phyloP scores from a whole-genome alignment of 2,113 vertebrate genomes.

The Chlorodrepanis virens region DNA sequence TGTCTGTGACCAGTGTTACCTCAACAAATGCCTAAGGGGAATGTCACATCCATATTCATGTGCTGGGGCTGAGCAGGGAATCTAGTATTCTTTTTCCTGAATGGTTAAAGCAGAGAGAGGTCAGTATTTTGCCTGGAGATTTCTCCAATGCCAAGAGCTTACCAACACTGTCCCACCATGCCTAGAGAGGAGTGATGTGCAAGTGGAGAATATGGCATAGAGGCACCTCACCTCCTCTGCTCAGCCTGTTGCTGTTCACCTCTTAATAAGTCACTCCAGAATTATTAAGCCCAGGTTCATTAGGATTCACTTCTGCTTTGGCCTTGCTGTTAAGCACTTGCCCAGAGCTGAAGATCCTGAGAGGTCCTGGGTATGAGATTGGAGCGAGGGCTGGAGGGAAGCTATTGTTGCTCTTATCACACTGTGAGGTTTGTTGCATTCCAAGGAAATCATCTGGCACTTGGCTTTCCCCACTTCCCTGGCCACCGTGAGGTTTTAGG shows the following conservation, averaged over 20 bases:
- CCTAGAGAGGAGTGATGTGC: neutral
- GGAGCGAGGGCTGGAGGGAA: neutral
- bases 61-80: neutral
- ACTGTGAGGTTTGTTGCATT: constrained; percentile 39
- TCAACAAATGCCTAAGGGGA: neutral
- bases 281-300: neutral
- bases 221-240: neutral
- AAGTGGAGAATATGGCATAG: neutral
- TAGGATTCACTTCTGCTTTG: neutral
- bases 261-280: neutral
- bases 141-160: neutral
- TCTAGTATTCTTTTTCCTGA: neutral
- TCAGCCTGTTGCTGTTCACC: neutral
- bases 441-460: constrained; percentile 46
- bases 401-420: constrained; percentile 39
- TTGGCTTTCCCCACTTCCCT: constrained; percentile 9
- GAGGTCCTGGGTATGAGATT: neutral
- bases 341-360: neutral
- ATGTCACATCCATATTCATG: neutral
- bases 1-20: neutral
- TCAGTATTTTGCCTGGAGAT: neutral
- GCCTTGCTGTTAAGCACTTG: neutral
- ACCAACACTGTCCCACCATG: neutral
- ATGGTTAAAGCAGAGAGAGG: neutral
- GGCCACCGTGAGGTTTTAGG: constrained; percentile 21